These are phyloP conservation scores for Heliornis fulica DNA, from an alignment of 2,113 vertebrate genomes.

Conservation along the genomic window DNA sequence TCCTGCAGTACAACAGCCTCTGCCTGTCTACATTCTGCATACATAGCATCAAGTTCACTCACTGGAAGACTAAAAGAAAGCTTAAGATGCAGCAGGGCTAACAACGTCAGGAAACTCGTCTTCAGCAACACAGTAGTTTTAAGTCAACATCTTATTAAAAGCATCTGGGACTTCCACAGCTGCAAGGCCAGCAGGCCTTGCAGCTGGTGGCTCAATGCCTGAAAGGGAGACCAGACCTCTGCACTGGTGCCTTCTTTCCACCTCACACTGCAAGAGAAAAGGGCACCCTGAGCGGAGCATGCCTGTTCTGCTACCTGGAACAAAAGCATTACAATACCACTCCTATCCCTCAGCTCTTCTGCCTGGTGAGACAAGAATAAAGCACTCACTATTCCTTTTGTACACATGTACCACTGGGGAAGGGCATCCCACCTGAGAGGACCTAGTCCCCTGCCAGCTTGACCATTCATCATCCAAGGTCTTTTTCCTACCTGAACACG, in stretches of 20 bases:
- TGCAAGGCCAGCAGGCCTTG: background rate
- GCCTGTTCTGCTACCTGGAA: background rate
- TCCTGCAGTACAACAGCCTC: background rate
- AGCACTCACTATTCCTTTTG: background rate
- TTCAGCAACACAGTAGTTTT: background rate
- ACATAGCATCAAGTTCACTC: background rate
- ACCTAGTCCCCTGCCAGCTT: background rate
- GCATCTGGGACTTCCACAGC: background rate
- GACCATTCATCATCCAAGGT: background rate
- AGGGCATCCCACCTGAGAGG: background rate
- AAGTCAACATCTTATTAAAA: background rate
- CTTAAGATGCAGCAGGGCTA: background rate
- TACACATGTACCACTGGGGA: background rate
- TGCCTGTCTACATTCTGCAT: background rate
- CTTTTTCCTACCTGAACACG: background rate
- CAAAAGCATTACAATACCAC: background rate
- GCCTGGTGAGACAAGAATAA: background rate
- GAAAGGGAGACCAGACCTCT: background rate
- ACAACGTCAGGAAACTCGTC: background rate
- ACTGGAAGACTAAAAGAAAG: background rate
- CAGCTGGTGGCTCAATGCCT: background rate
- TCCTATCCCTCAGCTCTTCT: background rate
- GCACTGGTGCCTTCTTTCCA: background rate
- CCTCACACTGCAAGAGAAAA: background rate
- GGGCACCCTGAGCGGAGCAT: rapidly evolving